Percentiles rank a stretch among this genome's conserved stretches.
phyloP scores from a whole-genome alignment of 2,797 vertebrate species.

The Muscicapa comitata region DNA sequence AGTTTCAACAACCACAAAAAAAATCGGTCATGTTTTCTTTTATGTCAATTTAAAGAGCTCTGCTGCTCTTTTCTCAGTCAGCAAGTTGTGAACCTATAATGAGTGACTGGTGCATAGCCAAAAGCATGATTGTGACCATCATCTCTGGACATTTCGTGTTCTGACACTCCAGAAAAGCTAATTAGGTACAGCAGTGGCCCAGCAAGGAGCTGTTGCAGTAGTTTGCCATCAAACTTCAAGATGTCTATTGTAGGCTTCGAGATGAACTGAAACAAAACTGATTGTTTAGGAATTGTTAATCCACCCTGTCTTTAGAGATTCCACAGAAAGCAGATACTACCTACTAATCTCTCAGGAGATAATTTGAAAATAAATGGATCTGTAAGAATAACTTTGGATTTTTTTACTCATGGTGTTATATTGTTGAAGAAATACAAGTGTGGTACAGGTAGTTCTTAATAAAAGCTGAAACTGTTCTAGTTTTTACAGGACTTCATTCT shows the following conservation, averaged over 20 bases:
- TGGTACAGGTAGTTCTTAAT: not conserved
- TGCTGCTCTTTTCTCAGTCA: not conserved
- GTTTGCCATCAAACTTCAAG: not conserved
- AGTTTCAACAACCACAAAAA: not conserved
- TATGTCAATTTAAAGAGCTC: not conserved
- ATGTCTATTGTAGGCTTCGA: rapidly evolving
- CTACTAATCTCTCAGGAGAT: not conserved
- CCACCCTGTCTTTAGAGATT: not conserved
- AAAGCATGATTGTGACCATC: not conserved
- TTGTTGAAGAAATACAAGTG: not conserved
- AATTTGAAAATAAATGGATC: not conserved
- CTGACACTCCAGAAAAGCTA: not conserved
- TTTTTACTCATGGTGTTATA: not conserved
- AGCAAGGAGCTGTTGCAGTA: not conserved
- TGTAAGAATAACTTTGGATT: not conserved
- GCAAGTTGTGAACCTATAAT: not conserved
- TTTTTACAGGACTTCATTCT: not conserved
- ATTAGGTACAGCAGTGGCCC: not conserved
- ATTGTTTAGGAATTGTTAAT: not conserved
- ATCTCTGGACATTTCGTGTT: not conserved
- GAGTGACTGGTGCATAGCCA: not conserved
- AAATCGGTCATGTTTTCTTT: not conserved
- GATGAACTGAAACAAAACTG: not conserved
- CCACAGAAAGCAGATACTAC: not conserved
- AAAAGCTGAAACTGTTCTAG: not conserved